Evolutionary conservation across 2,797 vertebrate species (phyloP), one percentile per base, ranked within the genome.

Genomic region (Knipowitschia caucasica): DNA sequence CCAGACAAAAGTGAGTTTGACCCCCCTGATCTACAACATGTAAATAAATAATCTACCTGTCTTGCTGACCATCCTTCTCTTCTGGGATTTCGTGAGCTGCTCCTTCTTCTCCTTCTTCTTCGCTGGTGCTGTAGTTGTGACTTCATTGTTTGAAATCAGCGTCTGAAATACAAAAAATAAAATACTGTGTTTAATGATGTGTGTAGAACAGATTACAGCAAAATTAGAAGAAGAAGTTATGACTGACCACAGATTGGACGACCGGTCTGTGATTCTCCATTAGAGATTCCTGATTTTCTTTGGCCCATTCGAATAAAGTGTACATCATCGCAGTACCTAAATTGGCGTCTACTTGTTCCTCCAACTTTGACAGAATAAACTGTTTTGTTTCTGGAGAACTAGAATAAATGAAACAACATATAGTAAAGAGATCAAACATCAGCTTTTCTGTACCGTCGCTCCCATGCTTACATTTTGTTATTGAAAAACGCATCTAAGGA

Each of bases 31-130:
- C n/a, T n/a, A n/a, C n/a, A 39, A 39, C 18, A 38, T 7, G n/a
- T 15, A 7, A 38, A 36, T 36, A 33, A 40, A 9, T 20, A 5
- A 10, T 20, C 2, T 57, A 95, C 96, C 96, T 86, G 94, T 98
- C 90, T 91, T 93, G 79, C 89, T 92, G 0, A 95, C 89, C 35
- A 98, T 88, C 71, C 93, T 97, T 62, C 92, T 90, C 79, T 98
- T 98, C 88, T 99, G 96, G n/a, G 95, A 84, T 91, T 99, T 99
- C 23, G 94, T 94, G 69, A 99, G 88, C 50, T 97, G 95, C 62
- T 97, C 95, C 78, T 93, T 98, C 89, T 92, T 98, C 31, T 96
- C 94, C 83, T 92, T 98, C 79, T 97, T 98, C 89, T 95, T 98
- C 77, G 63, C 86, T 26, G 86, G 67, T 25, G 65, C 50, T 33